Evolutionary conservation across 2,888 invertebrate species (phyloP).

Genomic region (Athetis lepigone): DNA sequence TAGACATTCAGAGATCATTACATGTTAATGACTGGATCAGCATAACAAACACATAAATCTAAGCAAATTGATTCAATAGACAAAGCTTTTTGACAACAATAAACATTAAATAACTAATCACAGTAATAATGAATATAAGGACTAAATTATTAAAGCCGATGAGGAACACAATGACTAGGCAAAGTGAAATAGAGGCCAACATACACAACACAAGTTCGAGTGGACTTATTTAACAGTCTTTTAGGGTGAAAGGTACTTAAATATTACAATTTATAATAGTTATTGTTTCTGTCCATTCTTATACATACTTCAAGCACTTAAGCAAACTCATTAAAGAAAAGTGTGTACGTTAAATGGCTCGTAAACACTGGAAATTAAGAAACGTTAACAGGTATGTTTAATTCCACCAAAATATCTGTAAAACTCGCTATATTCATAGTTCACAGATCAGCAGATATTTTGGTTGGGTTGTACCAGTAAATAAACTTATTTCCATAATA

Average conservation of each 20-base stretch:
- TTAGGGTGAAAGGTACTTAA: constrained; percentile 73
- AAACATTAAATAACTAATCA: constrained; percentile 32
- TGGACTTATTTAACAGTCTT: constrained; percentile 86
- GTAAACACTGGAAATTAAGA: constrained; percentile 20
- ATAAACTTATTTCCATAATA: too few relatives aligned
- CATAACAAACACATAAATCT: constrained; percentile 37
- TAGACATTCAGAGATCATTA: constrained; percentile 47
- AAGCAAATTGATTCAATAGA: constrained; percentile 29
- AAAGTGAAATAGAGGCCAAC: constrained; percentile 64
- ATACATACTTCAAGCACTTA: constrained; percentile 54
- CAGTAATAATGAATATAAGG: constrained; percentile 40
- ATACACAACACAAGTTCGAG: constrained; percentile 75
- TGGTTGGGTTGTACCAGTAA: too few relatives aligned
- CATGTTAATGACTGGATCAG: constrained; percentile 16
- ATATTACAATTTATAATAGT: constrained; percentile 69
- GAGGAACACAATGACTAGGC: constrained; percentile 52
- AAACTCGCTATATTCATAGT: too few relatives aligned
- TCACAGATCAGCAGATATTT: too few relatives aligned
- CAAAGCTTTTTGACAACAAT: constrained; percentile 39
- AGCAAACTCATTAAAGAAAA: constrained; percentile 34
- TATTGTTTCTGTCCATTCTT: constrained; percentile 73
- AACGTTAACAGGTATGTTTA: background rate
- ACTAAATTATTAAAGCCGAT: constrained; percentile 57
- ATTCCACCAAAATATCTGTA: too few relatives aligned
- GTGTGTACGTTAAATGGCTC: constrained; percentile 30